Evolutionary conservation across 1,140 invertebrate genomes (phyloP), one percentile per base, ranked within the genome.

Genomic region (Coboldia fuscipes): DNA sequence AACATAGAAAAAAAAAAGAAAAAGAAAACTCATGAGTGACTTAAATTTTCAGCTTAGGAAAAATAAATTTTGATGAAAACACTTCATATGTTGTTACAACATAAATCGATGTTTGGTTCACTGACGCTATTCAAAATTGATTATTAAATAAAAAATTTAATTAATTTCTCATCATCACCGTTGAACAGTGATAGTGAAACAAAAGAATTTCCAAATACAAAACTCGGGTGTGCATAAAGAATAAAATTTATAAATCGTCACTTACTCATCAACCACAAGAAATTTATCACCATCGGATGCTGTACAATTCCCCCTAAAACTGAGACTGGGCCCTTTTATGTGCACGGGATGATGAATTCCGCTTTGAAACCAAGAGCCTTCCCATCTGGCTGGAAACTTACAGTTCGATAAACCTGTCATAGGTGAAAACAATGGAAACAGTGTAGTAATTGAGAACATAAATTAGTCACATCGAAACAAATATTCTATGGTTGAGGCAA

Each of bases 301-400:
- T 31, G 79, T 60, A 55, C 79, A 83, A 48, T 64, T 66, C 44
- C 80, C 80, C 48, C 81, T 81, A 52, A 70, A 79, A 44, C 75
- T 79, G 37, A 83, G 66, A 39, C 71, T 63, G 41, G 72, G 73
- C 34, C 70, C 72, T 42, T 76, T 75, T 50, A 84, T 79, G 41
- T 70, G 58, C 48, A 84, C 78, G 27, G 75, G 69, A 46, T 80
- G 73, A 45, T 75, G 69, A 42, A 81, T 75, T 24, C 80, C 78
- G 37, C 75, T 80, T 51, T 83, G 77, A 56, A 84, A 84, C 78
- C 79, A 84, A 36, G 68, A 72, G 36, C 79, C 80, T 44, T 77
- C 68, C 79, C 80, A 84, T 37, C 65, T 63, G 32, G 64, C 58
- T 37, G 78, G 78, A 58, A 83, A 80, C 40, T 66, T 65, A 57